Percentiles rank a stretch among this genome's conserved stretches.
These are phyloP conservation scores for Dolichotis patagonum DNA, from an alignment of 2,113 vertebrate species.

Conservation along the genomic window DNA sequence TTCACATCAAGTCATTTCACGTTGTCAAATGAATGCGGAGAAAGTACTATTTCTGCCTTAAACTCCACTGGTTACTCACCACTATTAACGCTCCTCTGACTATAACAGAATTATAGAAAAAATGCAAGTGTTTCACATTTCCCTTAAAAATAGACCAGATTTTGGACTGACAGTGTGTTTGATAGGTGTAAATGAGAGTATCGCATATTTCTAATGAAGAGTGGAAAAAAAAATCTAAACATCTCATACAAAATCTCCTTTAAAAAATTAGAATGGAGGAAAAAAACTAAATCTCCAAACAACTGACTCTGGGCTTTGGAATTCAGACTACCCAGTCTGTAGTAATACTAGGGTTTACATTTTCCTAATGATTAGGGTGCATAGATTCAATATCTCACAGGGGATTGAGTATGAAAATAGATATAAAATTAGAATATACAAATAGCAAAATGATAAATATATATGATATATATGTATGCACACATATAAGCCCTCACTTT, in stretches of 20 bases:
- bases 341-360: slow-evolving; percentile 73
- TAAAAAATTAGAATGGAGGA: slow-evolving; percentile 15
- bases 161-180: slow-evolving; percentile 56
- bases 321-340: slow-evolving; percentile 56
- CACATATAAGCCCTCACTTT: slow-evolving; percentile 89
- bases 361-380: slow-evolving; percentile 72
- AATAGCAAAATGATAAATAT: slow-evolving; percentile 50
- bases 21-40: slow-evolving; percentile 79
- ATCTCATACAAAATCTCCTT: neutral
- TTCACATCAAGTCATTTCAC: slow-evolving; percentile 79
- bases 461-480: neutral
- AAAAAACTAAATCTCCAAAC: slow-evolving; percentile 15
- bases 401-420: slow-evolving; percentile 73
- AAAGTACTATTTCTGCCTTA: slow-evolving; percentile 73
- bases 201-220: slow-evolving; percentile 22
- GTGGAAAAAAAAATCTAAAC: neutral
- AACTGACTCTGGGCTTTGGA: slow-evolving; percentile 65
- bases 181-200: slow-evolving; percentile 67
- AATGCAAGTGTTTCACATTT: slow-evolving; percentile 75
- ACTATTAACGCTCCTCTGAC: slow-evolving; percentile 76
- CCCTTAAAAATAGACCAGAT: slow-evolving; percentile 81
- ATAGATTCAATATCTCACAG: slow-evolving; percentile 63
- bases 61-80: slow-evolving; percentile 72
- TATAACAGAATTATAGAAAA: slow-evolving; percentile 76
- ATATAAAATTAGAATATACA: slow-evolving; percentile 83